Evolutionary conservation across 2,888 invertebrate genomes (phyloP), one percentile per base, ranked within the genome.

Genomic region (Amblyteles armatorius): DNA sequence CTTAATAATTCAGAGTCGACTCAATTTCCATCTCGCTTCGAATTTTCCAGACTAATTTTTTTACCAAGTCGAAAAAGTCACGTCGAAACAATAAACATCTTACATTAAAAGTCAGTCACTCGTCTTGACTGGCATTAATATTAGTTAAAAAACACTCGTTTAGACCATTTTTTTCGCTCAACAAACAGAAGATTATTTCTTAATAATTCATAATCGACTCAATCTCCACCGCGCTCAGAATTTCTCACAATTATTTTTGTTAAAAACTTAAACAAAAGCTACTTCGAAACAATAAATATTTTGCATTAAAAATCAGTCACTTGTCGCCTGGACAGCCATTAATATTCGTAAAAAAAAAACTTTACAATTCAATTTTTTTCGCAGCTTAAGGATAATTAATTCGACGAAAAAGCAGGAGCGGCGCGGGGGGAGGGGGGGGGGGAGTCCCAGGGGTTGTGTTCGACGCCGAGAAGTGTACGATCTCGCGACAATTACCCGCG

Each of bases 401-500:
- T 19, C 19, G 22, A 19, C 22, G 7, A 2, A 9, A 55, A 55
- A n/a, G 22, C 19, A 9, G 3, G 26, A 26, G 26, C 26, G 26
- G 26, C 26, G 26, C 1, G 26, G 1, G 26, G 2, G 26, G 26
- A 1, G 26, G 26, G 19, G n/a, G 22, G 22, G 9, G n/a, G 19
- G 19, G 22, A 52, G 4, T 55, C 40, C 40, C 40, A 40, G 55
- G 55, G 22, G 22, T 55, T 55, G 55, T 55, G 55, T 55, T 69
- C 69, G 60, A 67, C 48, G 33, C 26, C 3, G 69, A 57, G 78
- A 78, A 55, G 48, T n/a, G 26, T 40, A 36, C 71, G 69, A 69
- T 76, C 74, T 72, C 29, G 83, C 71, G 78, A 88, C 82, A 87
- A 88, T 85, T 86, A 87, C 78, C 63, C 74, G 81, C 82, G 78